Evolutionary conservation across 2,113 vertebrate genomes (phyloP), one percentile per base, ranked within the genome.

Genomic region (Hemiprocne comata): DNA sequence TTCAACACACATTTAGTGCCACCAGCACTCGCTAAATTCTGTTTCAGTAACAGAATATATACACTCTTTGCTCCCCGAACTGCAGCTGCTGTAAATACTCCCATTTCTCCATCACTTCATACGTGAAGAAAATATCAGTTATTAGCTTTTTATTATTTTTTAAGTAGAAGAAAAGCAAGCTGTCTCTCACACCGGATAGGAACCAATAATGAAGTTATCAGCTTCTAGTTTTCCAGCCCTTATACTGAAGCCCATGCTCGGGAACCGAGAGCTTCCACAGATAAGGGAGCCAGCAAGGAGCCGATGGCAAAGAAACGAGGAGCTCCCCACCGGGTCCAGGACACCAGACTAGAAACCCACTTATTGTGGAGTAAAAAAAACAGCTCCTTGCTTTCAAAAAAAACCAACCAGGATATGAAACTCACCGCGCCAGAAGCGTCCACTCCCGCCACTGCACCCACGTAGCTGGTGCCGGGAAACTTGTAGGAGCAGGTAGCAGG

Each of bases 161-260:
- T 10, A 3, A 31, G 36, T 19, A 24, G 12, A 7, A 53, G 29
- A 46, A 5, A 23, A 81, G 18, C 55, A 24, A 54, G 42, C 57
- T 25, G 9, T 1, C 26, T 42, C 76, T 38, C 48, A 4, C 3
- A 31, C 57, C 21, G 3, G 28, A 6, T 19, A 38, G 60, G 58
- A 38, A n/a, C 44, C 34, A 26, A 21, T 5, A 53, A 25, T 0
- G 17, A 61, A 82, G 19, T 3, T 8, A 67, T 14, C 57, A 81
- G 71, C 48, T 81, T 17, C 2, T 73, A 73, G 64, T 3, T n/a
- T 2, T 9, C 57, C 2, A 8, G 88, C 78, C 11, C 40, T 7
- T 1, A 0, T 4, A n/a, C 24, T 1, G 46, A 16, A 33, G 64
- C 40, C 36, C 26, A 8, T 4, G 44, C 70, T 17, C 9, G 67